Evolutionary conservation across 2,888 invertebrate species (phyloP), one percentile per base, ranked within the genome.

Genomic region (Acanthopleura granulata): DNA sequence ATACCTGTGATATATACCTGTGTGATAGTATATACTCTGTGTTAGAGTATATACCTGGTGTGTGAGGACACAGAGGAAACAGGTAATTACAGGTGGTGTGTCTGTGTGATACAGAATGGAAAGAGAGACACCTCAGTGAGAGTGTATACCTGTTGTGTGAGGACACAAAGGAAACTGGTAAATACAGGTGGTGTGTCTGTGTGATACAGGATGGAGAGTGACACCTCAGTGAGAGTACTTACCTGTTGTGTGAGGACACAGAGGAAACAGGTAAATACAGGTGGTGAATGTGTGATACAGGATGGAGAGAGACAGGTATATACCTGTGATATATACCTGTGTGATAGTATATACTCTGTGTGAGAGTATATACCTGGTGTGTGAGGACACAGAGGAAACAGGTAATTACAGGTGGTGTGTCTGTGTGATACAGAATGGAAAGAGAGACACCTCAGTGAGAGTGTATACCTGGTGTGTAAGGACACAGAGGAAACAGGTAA

Each of bases 161-260:
- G 18, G 57, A n/a, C n/a, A n/a, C n/a, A n/a, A n/a, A n/a, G n/a
- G n/a, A n/a, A n/a, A n/a, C n/a, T n/a, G n/a, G n/a, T n/a, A n/a
- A n/a, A n/a, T n/a, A n/a, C n/a, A n/a, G 89, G 89, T 57, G 91
- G 91, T 66, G 90, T 89, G 15, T 83, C 90, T 30, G 91, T 90
- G 78, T 91, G 51, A 76, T 91, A 6, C 81, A 89, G 61, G 86
- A 90, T 77, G 89, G 90, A 18, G 81, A 85, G 69, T 83, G 77
- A 12, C 88, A 88, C 75, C 82, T 91, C 0, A 85, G 87, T 69
- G 82, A 83, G 73, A 89, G 90, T 80, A 78, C 84, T 49, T 76
- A 79, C 22, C 79, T 84, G 4, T 90, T 91, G 77, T 90, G 90
- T 81, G 79, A 85, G 11, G 90, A 89, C 49, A 84, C 87, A 15